A percentile compares a stretch with the other conserved stretches of the same genome.
phyloP scores from a whole-genome alignment of 30 jellyfish, hydroid and myxozoan genomes.

The Morbakka virulenta region DNA sequence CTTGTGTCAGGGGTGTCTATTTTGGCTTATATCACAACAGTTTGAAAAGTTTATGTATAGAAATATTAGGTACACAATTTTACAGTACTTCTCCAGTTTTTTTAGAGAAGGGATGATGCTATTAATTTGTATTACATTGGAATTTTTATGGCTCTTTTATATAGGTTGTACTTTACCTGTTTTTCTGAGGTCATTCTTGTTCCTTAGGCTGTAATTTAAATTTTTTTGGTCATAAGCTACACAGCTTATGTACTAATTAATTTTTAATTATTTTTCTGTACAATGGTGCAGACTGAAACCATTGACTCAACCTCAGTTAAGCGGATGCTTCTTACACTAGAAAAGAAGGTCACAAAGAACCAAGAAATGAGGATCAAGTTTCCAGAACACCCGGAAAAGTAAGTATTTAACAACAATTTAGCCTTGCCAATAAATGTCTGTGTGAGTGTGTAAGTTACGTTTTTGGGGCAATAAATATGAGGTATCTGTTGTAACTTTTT shows the following conservation, averaged over 20 bases:
- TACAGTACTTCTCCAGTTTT: too few species aligned
- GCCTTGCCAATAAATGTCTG: too few species aligned
- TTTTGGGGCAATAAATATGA: too few species aligned
- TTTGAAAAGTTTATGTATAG: too few species aligned
- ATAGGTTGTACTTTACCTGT: background rate
- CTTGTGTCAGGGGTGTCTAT: too few species aligned
- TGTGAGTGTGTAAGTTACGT: background rate
- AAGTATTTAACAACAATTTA: conserved; percentile 2
- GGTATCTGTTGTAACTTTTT: too few species aligned
- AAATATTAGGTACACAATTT: too few species aligned
- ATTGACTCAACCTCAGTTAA: conserved; percentile 75
- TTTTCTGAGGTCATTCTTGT: background rate
- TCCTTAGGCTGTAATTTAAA: background rate
- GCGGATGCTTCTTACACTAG: conserved; percentile 65
- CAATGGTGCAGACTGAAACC: conserved; percentile 57
- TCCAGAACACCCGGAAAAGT: conserved; percentile 90
- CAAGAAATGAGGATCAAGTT: conserved; percentile 92
- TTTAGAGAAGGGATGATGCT: too few species aligned
- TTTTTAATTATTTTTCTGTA: background rate
- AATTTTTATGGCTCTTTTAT: background rate
- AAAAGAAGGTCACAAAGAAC: conserved; percentile 86
- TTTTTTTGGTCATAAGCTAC: background rate
- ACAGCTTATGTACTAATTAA: too few species aligned
- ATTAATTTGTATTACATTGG: too few species aligned
- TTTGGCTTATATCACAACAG: too few species aligned